Percentiles rank a stretch among this genome's conserved stretches.
Conservation (phyloP, 2,888 invertebrate species). For the Desoria tigrina region DNA sequence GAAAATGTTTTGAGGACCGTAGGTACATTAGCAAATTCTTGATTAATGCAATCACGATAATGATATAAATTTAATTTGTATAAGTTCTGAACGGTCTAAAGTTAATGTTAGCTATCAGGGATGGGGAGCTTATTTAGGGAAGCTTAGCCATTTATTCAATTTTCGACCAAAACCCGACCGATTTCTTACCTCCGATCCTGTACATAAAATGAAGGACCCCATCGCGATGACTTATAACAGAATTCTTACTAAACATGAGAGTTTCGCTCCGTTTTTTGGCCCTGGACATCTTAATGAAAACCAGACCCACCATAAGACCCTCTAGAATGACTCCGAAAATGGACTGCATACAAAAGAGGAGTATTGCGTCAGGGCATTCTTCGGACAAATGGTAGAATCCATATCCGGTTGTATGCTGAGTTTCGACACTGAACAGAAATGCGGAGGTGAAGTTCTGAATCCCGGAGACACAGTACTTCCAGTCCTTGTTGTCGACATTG, state of each 20-base stretch:
- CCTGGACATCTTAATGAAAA: slow-evolving; percentile 90
- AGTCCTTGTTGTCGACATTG: slow-evolving; percentile 43
- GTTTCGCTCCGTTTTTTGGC: slow-evolving; percentile 93
- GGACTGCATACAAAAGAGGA: slow-evolving; percentile 40
- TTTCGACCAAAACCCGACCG: not conserved
- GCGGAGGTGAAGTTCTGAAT: slow-evolving; percentile 60
- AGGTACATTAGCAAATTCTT: no score
- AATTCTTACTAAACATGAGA: slow-evolving; percentile 81
- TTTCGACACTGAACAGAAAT: slow-evolving; percentile 61
- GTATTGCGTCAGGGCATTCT: slow-evolving; percentile 40
- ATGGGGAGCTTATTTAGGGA: no score
- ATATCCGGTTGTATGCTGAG: slow-evolving; percentile 55
- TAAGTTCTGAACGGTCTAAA: no score
- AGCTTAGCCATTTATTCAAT: no score
- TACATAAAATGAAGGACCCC: slow-evolving; percentile 83
- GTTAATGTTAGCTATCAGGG: no score
- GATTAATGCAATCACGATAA: no score
- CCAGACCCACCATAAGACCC: slow-evolving; percentile 57
- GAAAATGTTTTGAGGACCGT: no score
- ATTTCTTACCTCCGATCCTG: slow-evolving; percentile 70
- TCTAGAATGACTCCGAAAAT: slow-evolving; percentile 56
- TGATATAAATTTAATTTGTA: no score
- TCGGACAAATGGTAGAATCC: slow-evolving; percentile 54
- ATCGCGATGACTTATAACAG: slow-evolving; percentile 83
- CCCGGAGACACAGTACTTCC: slow-evolving; percentile 60